Conservation (phyloP, 1,140 invertebrate genomes). For the Hylaeus volcanicus region DNA sequence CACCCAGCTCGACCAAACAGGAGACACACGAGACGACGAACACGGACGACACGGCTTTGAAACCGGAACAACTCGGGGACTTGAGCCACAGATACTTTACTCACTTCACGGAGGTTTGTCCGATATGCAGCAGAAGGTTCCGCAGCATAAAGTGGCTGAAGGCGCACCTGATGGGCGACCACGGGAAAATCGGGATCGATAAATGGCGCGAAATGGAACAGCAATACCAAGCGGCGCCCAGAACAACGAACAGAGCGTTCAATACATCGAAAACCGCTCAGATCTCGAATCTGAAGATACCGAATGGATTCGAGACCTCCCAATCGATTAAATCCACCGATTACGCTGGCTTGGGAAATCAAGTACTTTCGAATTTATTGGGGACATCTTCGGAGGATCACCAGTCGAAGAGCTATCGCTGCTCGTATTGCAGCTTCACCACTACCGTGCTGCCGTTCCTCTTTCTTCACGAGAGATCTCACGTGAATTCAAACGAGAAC, state of each 20-base stretch:
- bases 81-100: slow-evolving; percentile 85
- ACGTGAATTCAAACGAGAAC: slow-evolving; percentile 80
- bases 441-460: slow-evolving; percentile 93
- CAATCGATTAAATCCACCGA: slow-evolving; percentile 69
- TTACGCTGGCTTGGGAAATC: slow-evolving; percentile 78
- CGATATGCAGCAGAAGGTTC: slow-evolving; percentile 93
- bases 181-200: slow-evolving; percentile 87
- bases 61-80: slow-evolving; percentile 82
- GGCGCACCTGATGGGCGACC: slow-evolving; percentile 93
- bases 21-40: slow-evolving; percentile 60
- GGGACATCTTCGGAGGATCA: slow-evolving; percentile 80
- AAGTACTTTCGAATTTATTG: slow-evolving; percentile 83
- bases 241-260: slow-evolving; percentile 30
- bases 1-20: slow-evolving; percentile 61
- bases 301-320: slow-evolving; percentile 80
- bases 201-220: slow-evolving; percentile 86
- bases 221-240: slow-evolving; percentile 75
- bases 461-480: slow-evolving; percentile 94
- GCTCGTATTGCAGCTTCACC: slow-evolving; percentile 93
- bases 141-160: slow-evolving; percentile 94
- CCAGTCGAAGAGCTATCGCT: slow-evolving; percentile 89
- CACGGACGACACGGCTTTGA: slow-evolving; percentile 80
- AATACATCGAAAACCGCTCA: slow-evolving; percentile 57
- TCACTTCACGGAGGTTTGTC: slow-evolving; percentile 90
- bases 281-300: slow-evolving; percentile 83